Evolutionary conservation across 2,888 invertebrate species (phyloP).

Genomic region (Cerastis leucographa): DNA sequence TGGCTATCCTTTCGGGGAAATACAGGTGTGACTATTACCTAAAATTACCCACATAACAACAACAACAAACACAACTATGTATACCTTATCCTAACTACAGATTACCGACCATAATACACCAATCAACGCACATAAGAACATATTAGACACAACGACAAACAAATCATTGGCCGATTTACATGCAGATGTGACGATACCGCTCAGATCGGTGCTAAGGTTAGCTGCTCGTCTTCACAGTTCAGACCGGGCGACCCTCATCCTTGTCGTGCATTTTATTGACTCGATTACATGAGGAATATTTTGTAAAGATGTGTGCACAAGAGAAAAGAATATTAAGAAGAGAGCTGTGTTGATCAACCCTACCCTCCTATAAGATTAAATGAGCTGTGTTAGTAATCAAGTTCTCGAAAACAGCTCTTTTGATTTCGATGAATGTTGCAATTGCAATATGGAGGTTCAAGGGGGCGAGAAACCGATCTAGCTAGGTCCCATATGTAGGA

Average conservation of each 20-base stretch:
- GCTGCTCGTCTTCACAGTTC: conserved; percentile 64
- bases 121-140: background rate
- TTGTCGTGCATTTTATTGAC: conserved; percentile 37
- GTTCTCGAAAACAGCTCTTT: no score
- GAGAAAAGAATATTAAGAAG: background rate
- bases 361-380: no score
- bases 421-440: no score
- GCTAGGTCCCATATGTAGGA: no score
- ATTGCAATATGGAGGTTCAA: no score
- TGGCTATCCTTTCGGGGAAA: background rate
- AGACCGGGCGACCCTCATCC: conserved; percentile 47
- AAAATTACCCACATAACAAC: no score
- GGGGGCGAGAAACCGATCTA: no score
- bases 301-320: conserved; percentile 1
- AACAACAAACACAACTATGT: conserved; percentile 5
- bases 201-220: conserved; percentile 66
- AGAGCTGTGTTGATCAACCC: no score
- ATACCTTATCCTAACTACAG: background rate
- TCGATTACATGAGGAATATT: conserved; percentile 11
- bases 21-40: background rate
- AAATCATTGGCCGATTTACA: conserved; percentile 41
- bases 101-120: conserved; percentile 7
- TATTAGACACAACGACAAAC: conserved; percentile 5
- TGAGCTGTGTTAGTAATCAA: no score
- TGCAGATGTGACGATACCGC: conserved; percentile 41